A percentile compares a stretch with the other conserved stretches of the same genome.
Evolutionary conservation across 2,888 invertebrate genomes (phyloP).

Genomic region (Apeira syringaria): DNA sequence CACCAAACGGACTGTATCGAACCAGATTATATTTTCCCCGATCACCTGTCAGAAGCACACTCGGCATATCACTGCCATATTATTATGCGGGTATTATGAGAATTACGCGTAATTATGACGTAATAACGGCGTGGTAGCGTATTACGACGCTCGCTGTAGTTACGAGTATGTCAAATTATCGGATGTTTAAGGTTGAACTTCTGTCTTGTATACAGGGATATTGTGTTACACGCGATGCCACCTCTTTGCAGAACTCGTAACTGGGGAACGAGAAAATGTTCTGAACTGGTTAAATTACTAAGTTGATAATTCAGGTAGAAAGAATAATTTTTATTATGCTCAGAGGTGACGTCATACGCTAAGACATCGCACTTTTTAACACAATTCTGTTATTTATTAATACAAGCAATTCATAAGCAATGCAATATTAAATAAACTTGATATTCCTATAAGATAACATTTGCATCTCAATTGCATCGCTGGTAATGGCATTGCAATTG

Average conservation of each 20-base stretch:
- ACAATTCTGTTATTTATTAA: too few relatives aligned
- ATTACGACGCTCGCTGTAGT: constrained; percentile 35
- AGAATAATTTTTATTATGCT: too few relatives aligned
- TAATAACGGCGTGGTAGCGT: constrained; percentile 31
- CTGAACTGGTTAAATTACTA: constrained; percentile 5
- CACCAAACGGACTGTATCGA: constrained; percentile 6
- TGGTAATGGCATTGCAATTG: too few relatives aligned
- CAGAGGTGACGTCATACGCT: too few relatives aligned
- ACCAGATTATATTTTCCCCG: constrained; percentile 30
- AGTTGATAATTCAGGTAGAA: too few relatives aligned
- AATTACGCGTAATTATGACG: constrained; percentile 27
- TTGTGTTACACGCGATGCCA: constrained; percentile 27
- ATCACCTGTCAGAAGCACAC: constrained; percentile 37
- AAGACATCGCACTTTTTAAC: too few relatives aligned
- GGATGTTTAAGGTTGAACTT: constrained; percentile 31
- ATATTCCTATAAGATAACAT: too few relatives aligned
- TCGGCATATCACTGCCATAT: constrained; percentile 11
- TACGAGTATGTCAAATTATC: constrained; percentile 45
- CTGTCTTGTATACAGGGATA: constrained; percentile 3
- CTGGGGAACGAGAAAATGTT: constrained; percentile 10
- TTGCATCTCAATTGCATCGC: too few relatives aligned
- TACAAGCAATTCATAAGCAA: too few relatives aligned
- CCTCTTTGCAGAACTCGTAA: constrained; percentile 18
- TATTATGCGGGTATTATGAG: constrained; percentile 23
- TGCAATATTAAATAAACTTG: too few relatives aligned